A percentile compares a stretch with the other conserved stretches of the same genome.
Conservation (phyloP, 2,888 invertebrate genomes). For the Drosophila paramelanica region DNA sequence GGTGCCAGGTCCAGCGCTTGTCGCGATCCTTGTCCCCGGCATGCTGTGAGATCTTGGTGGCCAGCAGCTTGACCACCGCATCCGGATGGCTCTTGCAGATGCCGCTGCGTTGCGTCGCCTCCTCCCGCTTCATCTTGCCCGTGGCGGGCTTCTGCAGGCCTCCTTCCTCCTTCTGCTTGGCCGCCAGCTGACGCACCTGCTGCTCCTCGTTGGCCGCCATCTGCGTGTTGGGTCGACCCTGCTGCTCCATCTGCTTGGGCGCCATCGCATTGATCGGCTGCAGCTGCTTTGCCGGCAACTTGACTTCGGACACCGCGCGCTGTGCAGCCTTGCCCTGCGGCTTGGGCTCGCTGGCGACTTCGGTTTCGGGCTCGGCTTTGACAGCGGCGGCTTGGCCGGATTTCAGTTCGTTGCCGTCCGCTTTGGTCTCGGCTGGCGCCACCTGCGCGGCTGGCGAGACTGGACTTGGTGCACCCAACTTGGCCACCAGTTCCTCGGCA, state of each 20-base stretch:
- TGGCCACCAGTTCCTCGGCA: constrained; percentile 9
- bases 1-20: constrained; percentile 27
- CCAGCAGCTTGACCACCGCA: constrained; percentile 61
- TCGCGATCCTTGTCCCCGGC: constrained; percentile 39
- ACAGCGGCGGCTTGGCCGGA: not conserved
- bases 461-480: not conserved
- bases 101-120: not conserved
- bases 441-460: not conserved
- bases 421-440: not conserved
- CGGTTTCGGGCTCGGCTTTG: not conserved
- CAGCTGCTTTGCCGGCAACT: not conserved
- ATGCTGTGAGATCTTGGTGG: constrained; percentile 46
- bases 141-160: not conserved
- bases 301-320: not conserved
- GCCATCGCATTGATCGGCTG: no score
- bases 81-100: constrained; percentile 36
- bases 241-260: not conserved
- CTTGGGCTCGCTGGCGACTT: not conserved
- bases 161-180: not conserved
- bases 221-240: not conserved
- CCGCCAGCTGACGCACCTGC: not conserved
- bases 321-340: not conserved
- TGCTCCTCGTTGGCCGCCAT: not conserved
- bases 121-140: constrained; percentile 5
- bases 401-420: not conserved